Base-by-base conservation (phyloP, 2,113 vertebrate genomes). In the Beaufortia kweichowensis region DNA sequence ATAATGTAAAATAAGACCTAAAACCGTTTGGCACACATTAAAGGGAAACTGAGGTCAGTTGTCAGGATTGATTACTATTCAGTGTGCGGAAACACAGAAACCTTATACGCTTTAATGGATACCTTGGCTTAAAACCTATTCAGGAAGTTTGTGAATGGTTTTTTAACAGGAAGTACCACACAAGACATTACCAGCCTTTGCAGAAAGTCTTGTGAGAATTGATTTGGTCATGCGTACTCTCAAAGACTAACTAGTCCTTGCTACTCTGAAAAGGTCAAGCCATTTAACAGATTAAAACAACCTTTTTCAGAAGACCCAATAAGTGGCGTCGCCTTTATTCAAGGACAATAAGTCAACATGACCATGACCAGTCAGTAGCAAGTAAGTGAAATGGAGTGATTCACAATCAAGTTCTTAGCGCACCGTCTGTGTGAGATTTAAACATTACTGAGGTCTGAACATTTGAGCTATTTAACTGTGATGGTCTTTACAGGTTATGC, bases 261-360 rank as follows among this genome's bases (percentile, higher is more conserved):
- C 33, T 64, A 41, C 33, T 41, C 43, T 35, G 48, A 12, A 53
- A 33, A 55, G 46, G 46, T 55, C 28, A 55, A 33, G 19, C 28
- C 19, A 69, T 55, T 69, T 33, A 69, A 23, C 28, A 33, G 28
- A 33, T 33, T 55, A 9, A 69, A 69, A 64, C 61, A 41, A 66
- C 21, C 4, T 43, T 19, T 1, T 66, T 66, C 24, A 66, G 41
- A 17, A 21, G 1, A 19, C 21, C 41, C 48, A n/a, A 21, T 53
- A n/a, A 21, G 48, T 2, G n/a, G 6, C 2, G 19, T 21, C 48
- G 21, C 48, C 19, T 53, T 53, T 17, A 7, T 53, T 21, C 48
- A 53, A 53, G 48, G 48, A 53, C 48, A 53, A 5, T 7, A 7
- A 21, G 19, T 53, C 48, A 9, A 21, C 1, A 53, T 50, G 17